phyloP scores from a whole-genome alignment of 2,888 invertebrate species.

The Spisula solida region DNA sequence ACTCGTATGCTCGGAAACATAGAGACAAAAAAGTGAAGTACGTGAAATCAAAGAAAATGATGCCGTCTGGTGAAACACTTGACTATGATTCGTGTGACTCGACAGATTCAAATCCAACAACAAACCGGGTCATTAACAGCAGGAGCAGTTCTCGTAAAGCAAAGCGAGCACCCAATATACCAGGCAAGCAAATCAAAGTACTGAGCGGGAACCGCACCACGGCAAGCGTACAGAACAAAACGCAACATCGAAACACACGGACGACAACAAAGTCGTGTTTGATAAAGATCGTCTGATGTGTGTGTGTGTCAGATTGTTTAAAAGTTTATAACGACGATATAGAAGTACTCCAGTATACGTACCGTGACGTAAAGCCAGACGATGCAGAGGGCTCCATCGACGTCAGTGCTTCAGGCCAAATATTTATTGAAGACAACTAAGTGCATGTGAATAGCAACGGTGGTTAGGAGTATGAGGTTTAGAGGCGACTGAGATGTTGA shows the following conservation, averaged over 20 bases:
- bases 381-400: too few species aligned
- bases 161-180: not conserved
- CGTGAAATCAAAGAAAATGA: not conserved
- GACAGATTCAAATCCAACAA: not conserved
- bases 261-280: not conserved
- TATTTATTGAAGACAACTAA: too few species aligned
- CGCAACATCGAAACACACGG: not conserved
- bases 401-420: too few species aligned
- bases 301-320: too few species aligned
- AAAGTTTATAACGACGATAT: too few species aligned
- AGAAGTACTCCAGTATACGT: too few species aligned
- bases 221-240: not conserved
- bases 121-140: not conserved
- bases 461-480: too few species aligned
- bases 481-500: too few species aligned
- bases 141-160: not conserved
- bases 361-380: too few species aligned
- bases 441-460: too few species aligned
- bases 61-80: not conserved
- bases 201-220: conserved; percentile 7
- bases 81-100: not conserved
- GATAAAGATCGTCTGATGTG: conserved; percentile 30
- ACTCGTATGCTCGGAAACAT: not conserved
- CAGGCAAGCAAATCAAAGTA: conserved; percentile 27
- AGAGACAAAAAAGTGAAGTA: not conserved